phyloP scores from a whole-genome alignment of 1,140 invertebrate genomes.

The Trichogramma pretiosum region DNA sequence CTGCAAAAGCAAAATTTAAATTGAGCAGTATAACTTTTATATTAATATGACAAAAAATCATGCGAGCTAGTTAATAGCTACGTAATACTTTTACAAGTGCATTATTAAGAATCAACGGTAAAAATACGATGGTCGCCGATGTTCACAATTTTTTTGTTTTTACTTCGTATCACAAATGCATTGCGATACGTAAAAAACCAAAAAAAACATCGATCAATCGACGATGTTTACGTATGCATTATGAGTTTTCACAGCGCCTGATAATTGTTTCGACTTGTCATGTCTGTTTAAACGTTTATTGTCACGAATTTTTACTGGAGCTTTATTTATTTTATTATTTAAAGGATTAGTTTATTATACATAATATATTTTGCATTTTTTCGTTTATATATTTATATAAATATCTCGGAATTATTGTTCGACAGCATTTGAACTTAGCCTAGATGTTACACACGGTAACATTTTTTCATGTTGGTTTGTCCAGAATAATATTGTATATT shows the following conservation, averaged over 20 bases:
- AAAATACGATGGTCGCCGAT: too few relatives aligned
- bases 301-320: constrained; percentile 35
- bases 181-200: too few relatives aligned
- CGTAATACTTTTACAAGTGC: too few relatives aligned
- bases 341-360: constrained; percentile 27
- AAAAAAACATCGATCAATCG: too few relatives aligned
- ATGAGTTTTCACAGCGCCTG: constrained; percentile 16
- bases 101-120: constrained; percentile 4
- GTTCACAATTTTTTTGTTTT: too few relatives aligned
- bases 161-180: too few relatives aligned
- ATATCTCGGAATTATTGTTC: constrained; percentile 46
- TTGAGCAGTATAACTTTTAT: too few relatives aligned
- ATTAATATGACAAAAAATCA: too few relatives aligned
- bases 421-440: constrained; percentile 45
- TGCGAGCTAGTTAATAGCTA: too few relatives aligned
- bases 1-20: too few relatives aligned
- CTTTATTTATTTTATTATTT: constrained; percentile 29
- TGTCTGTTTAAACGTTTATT: constrained; percentile 27
- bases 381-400: constrained; percentile 30
- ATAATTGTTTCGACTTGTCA: constrained; percentile 16
- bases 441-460: constrained; percentile 25
- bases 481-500: constrained; percentile 2
- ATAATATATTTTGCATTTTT: constrained; percentile 14
- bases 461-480: constrained; percentile 15
- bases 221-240: constrained; percentile 5